Base-by-base conservation (phyloP, 2,888 invertebrate genomes). In the Orchesella flavescens region DNA sequence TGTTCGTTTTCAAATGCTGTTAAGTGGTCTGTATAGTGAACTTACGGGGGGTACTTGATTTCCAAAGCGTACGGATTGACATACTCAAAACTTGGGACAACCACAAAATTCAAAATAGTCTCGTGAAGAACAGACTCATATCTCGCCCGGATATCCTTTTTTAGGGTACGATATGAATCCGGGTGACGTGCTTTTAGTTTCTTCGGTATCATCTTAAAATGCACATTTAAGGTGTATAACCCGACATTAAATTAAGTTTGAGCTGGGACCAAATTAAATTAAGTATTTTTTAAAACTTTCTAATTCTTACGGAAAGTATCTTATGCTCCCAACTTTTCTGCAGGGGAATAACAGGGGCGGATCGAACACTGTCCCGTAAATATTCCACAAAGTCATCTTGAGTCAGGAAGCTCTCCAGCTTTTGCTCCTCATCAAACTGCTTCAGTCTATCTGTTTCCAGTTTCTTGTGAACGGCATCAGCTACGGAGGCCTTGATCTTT, bases 381-480 rank as follows among this genome's bases (percentile, higher is more conserved):
- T 86, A 88, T 66, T 88, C 87, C 21, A 85, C 86, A 74, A 83
- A 87, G 83, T 87, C 87, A 23, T 87, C 87, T 81, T 87, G 86
- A 0, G 85, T 87, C 1, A 87, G 75, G 34, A 86, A 87, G 17
- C 69, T 77, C 15, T 87, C 86, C 0, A 87, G 66, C 1, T 81
- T 76, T 5, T 46, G 43, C 12, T 69, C 63, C 0, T 61, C 65
- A 19, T 61, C 65, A 44, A 69, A 59, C 21, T 82, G 49, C 12
- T 69, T 73, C 5, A 19, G n/a, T 9, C 65, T 19, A 3, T 69
- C 78, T 2, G n/a, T 57, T 57, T 80, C 72, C 19, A 65, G 44
- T 9, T 76, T 72, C 61, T 73, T 85, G 19, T 78, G 66, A 12
- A 86, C 71, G 12, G 79, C 77, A 59, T 86, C 78, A 0, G 84